Conservation (phyloP, 2,113 vertebrate genomes). For the Entomyzon cyanotis region DNA sequence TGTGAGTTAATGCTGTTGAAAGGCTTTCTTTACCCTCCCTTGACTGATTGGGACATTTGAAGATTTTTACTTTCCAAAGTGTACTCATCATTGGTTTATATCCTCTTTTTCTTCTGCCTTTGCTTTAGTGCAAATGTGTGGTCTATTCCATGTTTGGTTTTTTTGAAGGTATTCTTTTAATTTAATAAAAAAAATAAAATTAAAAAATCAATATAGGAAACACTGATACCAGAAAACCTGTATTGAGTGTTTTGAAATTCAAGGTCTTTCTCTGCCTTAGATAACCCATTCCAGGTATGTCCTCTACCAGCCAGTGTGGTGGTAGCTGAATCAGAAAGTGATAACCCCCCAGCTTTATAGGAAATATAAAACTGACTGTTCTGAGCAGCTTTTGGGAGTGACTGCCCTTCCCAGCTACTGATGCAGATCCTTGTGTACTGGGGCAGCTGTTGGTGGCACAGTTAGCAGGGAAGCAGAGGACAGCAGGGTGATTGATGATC, state of each 20-base stretch:
- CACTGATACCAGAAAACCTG: neutral
- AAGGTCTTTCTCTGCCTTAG: neutral
- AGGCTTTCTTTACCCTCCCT: neutral
- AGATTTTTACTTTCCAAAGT: neutral
- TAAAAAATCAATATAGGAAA: neutral
- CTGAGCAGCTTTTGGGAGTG: neutral
- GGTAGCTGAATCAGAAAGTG: neutral
- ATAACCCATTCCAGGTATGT: neutral
- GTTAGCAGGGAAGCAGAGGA: neutral
- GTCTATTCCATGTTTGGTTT: neutral
- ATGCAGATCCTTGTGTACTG: neutral
- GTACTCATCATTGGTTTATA: neutral
- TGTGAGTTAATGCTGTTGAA: neutral
- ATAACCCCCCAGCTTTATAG: fast-evolving
- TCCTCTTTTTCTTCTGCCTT: neutral
- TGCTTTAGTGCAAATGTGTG: neutral
- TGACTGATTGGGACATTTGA: fast-evolving
- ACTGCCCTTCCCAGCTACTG: neutral
- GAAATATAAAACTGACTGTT: neutral
- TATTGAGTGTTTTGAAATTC: neutral
- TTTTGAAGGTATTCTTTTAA: neutral
- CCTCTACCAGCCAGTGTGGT: neutral
- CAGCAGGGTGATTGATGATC: neutral
- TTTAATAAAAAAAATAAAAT: neutral
- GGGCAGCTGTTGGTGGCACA: neutral